Conservation (phyloP, 2,888 invertebrate species). For the Ceriagrion tenellum region DNA sequence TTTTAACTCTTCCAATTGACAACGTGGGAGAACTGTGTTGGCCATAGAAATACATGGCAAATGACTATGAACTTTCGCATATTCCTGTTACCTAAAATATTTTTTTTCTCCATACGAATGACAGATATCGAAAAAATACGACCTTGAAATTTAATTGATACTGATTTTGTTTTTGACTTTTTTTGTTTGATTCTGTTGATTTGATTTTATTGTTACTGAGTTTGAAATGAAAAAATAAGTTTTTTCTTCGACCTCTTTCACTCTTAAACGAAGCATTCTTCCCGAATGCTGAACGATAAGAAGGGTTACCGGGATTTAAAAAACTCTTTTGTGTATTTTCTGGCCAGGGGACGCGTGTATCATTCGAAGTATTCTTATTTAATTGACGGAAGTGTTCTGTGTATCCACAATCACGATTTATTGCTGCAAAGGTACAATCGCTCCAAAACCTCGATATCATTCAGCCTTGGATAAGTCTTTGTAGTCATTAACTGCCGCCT, state of each 20-base stretch:
- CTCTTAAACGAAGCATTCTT: too few relatives aligned
- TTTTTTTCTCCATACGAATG: too few relatives aligned
- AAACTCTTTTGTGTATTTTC: neutral
- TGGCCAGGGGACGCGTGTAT: neutral
- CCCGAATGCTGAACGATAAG: neutral
- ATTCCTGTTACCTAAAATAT: too few relatives aligned
- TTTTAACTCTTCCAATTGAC: too few relatives aligned
- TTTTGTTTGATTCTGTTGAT: too few relatives aligned
- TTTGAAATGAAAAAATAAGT: neutral
- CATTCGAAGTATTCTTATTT: neutral
- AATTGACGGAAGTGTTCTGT: neutral
- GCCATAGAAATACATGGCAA: too few relatives aligned
- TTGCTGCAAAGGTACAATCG: neutral
- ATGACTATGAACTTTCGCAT: too few relatives aligned
- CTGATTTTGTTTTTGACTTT: too few relatives aligned
- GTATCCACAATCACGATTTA: neutral
- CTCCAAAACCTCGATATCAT: neutral
- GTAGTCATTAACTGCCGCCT: constrained; percentile 22
- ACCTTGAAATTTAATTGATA: neutral
- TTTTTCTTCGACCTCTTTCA: neutral
- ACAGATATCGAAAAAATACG: neutral
- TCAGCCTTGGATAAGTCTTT: neutral
- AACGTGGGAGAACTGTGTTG: too few relatives aligned
- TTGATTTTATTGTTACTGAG: too few relatives aligned
- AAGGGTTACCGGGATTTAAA: neutral